These are phyloP conservation scores for Campaea margaritaria DNA, from an alignment of 2,888 invertebrate genomes.

Conservation along the genomic window DNA sequence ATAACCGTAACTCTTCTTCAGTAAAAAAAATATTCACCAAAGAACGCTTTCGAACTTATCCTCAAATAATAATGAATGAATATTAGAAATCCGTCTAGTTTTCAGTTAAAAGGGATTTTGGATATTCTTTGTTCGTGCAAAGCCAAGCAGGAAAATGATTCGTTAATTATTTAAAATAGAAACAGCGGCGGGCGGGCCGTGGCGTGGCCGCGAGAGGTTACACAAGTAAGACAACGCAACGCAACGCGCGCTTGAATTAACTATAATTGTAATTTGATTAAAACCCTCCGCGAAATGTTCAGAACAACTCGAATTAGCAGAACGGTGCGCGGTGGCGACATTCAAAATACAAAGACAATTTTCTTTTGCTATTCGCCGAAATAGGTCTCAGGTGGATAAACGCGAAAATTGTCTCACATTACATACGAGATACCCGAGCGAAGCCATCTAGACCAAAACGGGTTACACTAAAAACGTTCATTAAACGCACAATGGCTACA, in stretches of 20 bases:
- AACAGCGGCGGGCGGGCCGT: not conserved
- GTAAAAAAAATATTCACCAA: too few species aligned
- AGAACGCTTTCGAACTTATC: not conserved
- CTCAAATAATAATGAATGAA: not conserved
- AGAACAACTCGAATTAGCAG: constrained; percentile 14
- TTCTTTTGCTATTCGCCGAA: constrained; percentile 17
- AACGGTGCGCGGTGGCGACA: constrained; percentile 7
- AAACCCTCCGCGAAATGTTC: constrained; percentile 8
- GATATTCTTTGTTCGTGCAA: constrained; percentile 21
- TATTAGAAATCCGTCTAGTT: constrained; percentile 14
- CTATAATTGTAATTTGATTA: constrained; percentile 30
- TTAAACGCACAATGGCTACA: too few species aligned
- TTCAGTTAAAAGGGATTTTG: constrained; percentile 11
- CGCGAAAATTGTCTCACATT: constrained; percentile 6
- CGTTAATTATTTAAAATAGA: constrained; percentile 20
- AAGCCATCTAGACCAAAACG: not conserved
- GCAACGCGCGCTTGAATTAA: not conserved
- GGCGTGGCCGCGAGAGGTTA: not conserved
- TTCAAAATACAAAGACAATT: constrained; percentile 26
- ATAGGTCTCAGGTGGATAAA: constrained; percentile 8
- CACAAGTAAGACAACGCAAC: constrained; percentile 7
- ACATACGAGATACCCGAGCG: not conserved
- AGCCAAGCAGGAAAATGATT: constrained; percentile 18
- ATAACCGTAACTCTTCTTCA: too few species aligned
- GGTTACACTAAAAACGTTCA: too few species aligned